Conservation (phyloP, 53 echinoderm and acorn worm species). For the Pentamera pediparva region DNA sequence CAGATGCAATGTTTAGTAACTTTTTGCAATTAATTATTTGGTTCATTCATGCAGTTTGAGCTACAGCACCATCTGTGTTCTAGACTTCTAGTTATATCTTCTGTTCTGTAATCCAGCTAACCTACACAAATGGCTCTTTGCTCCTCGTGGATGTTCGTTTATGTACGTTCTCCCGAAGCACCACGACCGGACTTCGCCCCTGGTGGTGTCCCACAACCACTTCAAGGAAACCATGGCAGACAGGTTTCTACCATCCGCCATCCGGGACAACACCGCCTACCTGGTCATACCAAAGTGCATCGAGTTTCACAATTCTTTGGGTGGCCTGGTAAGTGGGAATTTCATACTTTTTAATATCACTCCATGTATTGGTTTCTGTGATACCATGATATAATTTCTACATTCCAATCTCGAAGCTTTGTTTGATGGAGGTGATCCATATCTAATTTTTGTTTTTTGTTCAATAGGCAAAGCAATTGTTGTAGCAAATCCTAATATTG, state of each 20-base stretch:
- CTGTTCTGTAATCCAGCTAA: too few relatives aligned
- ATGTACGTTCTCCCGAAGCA: constrained; percentile 55
- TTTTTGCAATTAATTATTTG: too few relatives aligned
- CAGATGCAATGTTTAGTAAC: too few relatives aligned
- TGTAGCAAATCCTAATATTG: too few relatives aligned
- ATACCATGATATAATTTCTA: too few relatives aligned
- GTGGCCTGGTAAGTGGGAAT: constrained; percentile 60
- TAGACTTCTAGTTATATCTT: neutral
- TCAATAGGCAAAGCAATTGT: too few relatives aligned
- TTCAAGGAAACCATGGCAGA: constrained; percentile 17
- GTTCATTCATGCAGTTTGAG: too few relatives aligned
- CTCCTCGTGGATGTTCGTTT: constrained; percentile 61
- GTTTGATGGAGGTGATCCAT: too few relatives aligned
- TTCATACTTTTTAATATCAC: neutral
- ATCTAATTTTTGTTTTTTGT: too few relatives aligned
- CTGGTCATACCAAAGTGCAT: constrained; percentile 42
- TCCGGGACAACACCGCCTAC: constrained; percentile 42
- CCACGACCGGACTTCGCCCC: constrained; percentile 33
- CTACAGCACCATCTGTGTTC: too few relatives aligned
- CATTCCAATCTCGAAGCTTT: too few relatives aligned
- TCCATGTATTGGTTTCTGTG: too few relatives aligned
- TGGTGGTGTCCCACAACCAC: constrained; percentile 26
- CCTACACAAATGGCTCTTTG: constrained; percentile 65
- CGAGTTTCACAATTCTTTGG: constrained; percentile 44
- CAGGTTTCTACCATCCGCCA: constrained; percentile 36